Percentiles rank a stretch among this genome's conserved stretches.
These are phyloP conservation scores for Seira ritae DNA, from an alignment of 2,888 invertebrate genomes.

Conservation along the genomic window DNA sequence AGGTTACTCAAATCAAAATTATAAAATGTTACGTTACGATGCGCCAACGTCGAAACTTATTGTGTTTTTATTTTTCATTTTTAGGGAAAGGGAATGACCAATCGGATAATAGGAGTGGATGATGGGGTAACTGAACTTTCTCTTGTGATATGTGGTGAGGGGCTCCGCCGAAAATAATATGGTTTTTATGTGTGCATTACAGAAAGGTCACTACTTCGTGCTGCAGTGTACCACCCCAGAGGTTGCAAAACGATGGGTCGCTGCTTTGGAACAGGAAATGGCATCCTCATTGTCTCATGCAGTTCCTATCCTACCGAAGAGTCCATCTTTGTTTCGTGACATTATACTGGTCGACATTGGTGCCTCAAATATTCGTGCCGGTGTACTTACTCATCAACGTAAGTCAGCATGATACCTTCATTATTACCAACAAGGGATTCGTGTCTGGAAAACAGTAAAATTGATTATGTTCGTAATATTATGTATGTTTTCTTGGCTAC, in stretches of 20 bases:
- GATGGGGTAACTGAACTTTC: constrained; percentile 74
- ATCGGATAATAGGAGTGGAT: constrained; percentile 74
- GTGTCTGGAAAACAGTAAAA: too few species aligned
- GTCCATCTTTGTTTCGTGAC: constrained; percentile 75
- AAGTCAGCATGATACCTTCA: constrained; percentile 68
- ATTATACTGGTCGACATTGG: constrained; percentile 79
- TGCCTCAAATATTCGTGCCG: constrained; percentile 79
- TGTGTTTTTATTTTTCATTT: background rate
- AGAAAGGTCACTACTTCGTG: constrained; percentile 78
- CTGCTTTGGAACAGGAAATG: constrained; percentile 75
- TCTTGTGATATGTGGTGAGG: background rate
- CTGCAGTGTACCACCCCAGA: constrained; percentile 76
- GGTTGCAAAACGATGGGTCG: constrained; percentile 78
- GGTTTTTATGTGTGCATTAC: constrained; percentile 62
- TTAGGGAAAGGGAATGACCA: constrained; percentile 71
- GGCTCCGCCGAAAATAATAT: background rate
- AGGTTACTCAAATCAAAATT: constrained; percentile 75
- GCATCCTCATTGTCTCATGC: constrained; percentile 62
- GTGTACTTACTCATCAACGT: constrained; percentile 78
- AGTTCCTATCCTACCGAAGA: constrained; percentile 73
- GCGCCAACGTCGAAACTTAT: background rate
- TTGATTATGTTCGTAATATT: too few species aligned
- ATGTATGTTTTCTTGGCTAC: background rate
- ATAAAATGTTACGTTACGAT: background rate
- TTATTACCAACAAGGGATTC: background rate